These are phyloP conservation scores for Ptiloglossa arizonensis DNA, from an alignment of 1,140 invertebrate genomes.

Conservation along the genomic window DNA sequence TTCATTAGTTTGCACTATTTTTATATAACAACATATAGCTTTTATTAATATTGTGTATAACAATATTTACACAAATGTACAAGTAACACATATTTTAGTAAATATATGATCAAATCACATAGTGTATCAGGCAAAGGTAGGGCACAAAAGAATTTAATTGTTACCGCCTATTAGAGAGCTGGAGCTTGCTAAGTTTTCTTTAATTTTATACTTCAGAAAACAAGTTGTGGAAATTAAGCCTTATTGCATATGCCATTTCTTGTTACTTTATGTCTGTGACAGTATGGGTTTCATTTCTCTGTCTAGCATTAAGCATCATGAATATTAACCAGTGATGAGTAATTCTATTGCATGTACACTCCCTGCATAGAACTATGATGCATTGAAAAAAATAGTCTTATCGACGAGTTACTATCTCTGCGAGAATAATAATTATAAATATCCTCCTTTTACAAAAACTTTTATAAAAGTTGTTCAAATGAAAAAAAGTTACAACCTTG, in stretches of 20 bases:
- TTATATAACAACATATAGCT: constrained; percentile 44
- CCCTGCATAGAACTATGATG: constrained; percentile 39
- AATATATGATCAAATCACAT: constrained; percentile 23
- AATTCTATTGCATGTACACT: constrained; percentile 39
- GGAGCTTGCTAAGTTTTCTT: neutral
- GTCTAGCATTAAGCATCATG: constrained; percentile 31
- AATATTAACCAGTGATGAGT: constrained; percentile 56
- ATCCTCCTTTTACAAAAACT: neutral
- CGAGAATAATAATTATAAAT: constrained; percentile 15
- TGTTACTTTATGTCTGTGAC: neutral
- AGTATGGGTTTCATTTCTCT: constrained; percentile 14
- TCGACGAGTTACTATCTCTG: constrained; percentile 13
- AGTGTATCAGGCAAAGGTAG: neutral
- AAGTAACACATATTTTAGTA: constrained; percentile 31
- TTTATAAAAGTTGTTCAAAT: constrained; percentile 14
- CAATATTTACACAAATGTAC: constrained; percentile 67
- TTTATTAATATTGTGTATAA: constrained; percentile 55
- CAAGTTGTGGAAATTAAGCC: constrained; percentile 4
- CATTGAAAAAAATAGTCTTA: constrained; percentile 35
- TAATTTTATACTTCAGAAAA: neutral
- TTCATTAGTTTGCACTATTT: neutral
- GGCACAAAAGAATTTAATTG: constrained; percentile 2
- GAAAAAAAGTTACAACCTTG: neutral
- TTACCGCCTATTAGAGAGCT: neutral
- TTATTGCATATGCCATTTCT: neutral